Percentiles rank a stretch among this genome's conserved stretches.
Conservation (phyloP, 2,888 invertebrate genomes). For the Crioceris asparagi region DNA sequence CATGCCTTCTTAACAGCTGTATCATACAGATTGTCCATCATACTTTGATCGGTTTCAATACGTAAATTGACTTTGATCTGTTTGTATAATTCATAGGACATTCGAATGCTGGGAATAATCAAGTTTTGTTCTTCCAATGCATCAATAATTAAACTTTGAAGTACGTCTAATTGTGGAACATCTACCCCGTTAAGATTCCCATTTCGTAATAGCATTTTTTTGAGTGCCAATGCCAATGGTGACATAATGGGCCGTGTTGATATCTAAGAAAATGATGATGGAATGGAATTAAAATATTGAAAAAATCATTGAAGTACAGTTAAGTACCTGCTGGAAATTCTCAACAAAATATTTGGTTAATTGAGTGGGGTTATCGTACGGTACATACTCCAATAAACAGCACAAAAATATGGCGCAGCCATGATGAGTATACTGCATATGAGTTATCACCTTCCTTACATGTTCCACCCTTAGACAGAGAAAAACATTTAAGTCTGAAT, state of each 20-base stretch:
- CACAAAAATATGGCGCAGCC: too few species aligned
- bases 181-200: constrained; percentile 10
- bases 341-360: background rate
- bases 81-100: constrained; percentile 18
- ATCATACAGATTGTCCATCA: constrained; percentile 13
- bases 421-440: too few species aligned
- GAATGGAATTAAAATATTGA: background rate
- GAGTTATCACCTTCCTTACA: too few species aligned
- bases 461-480: too few species aligned
- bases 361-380: background rate
- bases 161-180: constrained; percentile 15
- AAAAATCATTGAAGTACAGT: background rate
- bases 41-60: constrained; percentile 13
- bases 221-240: constrained; percentile 15
- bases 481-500: too few species aligned
- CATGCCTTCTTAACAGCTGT: constrained; percentile 17
- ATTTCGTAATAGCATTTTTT: constrained; percentile 17
- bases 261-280: constrained; percentile 6
- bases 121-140: constrained; percentile 17
- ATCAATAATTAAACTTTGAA: constrained; percentile 17
- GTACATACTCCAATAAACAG: background rate
- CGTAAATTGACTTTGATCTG: constrained; percentile 15
- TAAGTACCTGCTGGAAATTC: too few species aligned
- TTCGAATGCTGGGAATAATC: constrained; percentile 16
- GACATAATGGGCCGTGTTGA: constrained; percentile 12